Conservation (phyloP, 2,888 invertebrate species). For the Zygaena filipendulae region DNA sequence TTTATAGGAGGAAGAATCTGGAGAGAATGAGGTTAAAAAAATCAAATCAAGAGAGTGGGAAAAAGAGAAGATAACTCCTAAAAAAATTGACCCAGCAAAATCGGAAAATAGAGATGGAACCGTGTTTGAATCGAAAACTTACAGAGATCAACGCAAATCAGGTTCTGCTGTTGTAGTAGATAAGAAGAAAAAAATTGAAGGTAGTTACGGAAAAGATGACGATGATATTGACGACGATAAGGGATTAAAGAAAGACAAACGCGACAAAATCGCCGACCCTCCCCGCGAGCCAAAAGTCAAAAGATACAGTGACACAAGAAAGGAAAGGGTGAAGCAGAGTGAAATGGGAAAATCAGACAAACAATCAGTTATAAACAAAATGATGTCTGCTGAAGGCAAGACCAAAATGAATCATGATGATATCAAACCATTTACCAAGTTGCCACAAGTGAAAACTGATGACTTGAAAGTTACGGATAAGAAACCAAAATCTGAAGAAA, state of each 20-base stretch:
- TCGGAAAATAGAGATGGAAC: slow-evolving; percentile 38
- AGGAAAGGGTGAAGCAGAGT: slow-evolving; percentile 45
- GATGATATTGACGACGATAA: slow-evolving; percentile 49
- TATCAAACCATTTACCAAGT: slow-evolving; percentile 61
- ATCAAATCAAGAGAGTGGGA: slow-evolving; percentile 60
- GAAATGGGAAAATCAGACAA: slow-evolving; percentile 48
- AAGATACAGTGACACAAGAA: slow-evolving; percentile 60
- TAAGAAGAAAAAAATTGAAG: slow-evolving; percentile 54
- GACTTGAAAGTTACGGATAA: slow-evolving; percentile 56
- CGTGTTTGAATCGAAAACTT: slow-evolving; percentile 52
- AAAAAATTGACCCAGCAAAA: slow-evolving; percentile 43
- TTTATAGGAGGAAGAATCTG: slow-evolving; percentile 47
- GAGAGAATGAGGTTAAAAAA: slow-evolving; percentile 54
- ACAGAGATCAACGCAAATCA: slow-evolving; percentile 48
- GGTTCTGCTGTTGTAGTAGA: slow-evolving; percentile 39
- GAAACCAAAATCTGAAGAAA: slow-evolving; percentile 39
- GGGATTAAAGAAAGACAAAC: slow-evolving; percentile 42
- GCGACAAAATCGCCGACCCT: slow-evolving; percentile 52
- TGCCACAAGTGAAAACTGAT: slow-evolving; percentile 61
- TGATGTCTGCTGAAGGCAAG: slow-evolving; percentile 43
- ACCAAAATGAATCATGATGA: slow-evolving; percentile 49
- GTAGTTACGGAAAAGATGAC: slow-evolving; percentile 56
- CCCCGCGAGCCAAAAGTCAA: slow-evolving; percentile 56
- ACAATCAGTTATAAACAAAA: slow-evolving; percentile 43
- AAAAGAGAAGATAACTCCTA: slow-evolving; percentile 38